These are phyloP conservation scores for Amaurobius ferox DNA, from an alignment of 2,888 invertebrate species.

Conservation along the genomic window DNA sequence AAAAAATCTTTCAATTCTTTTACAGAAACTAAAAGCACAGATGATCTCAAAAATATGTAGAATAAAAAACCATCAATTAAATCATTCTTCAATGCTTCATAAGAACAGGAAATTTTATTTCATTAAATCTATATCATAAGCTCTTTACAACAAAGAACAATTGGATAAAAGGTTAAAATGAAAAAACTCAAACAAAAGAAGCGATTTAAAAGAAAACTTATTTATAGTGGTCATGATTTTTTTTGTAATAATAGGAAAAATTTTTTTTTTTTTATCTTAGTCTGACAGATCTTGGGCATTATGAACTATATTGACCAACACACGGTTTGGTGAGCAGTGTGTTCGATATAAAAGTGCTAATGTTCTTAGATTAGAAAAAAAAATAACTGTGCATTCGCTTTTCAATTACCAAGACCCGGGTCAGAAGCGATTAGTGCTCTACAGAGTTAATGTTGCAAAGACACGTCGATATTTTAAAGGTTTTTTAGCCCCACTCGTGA, in stretches of 20 bases:
- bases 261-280: conserved; percentile 24
- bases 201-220: conserved; percentile 61
- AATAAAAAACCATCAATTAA: conserved; percentile 19
- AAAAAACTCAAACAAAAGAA: conserved; percentile 60
- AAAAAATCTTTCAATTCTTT: conserved; percentile 7
- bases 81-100: conserved; percentile 8
- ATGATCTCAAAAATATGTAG: conserved; percentile 18
- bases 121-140: conserved; percentile 66
- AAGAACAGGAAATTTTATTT: conserved; percentile 41
- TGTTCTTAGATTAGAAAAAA: conserved; percentile 19
- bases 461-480: conserved; percentile 60
- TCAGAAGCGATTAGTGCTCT: conserved; percentile 58
- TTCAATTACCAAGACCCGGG: conserved; percentile 60
- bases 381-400: conserved; percentile 44
- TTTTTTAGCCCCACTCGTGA: conserved; percentile 26
- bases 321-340: conserved; percentile 59
- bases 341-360: conserved; percentile 44
- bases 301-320: conserved; percentile 68
- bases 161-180: conserved; percentile 3
- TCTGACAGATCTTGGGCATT: conserved; percentile 50
- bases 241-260: not conserved
- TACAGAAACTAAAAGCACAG: not conserved
- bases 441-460: conserved; percentile 68
- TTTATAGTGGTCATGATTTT: conserved; percentile 23
- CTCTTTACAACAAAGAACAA: conserved; percentile 32